Evolutionary conservation across 2,888 invertebrate genomes (phyloP).

Genomic region (Lomographa bimaculata): DNA sequence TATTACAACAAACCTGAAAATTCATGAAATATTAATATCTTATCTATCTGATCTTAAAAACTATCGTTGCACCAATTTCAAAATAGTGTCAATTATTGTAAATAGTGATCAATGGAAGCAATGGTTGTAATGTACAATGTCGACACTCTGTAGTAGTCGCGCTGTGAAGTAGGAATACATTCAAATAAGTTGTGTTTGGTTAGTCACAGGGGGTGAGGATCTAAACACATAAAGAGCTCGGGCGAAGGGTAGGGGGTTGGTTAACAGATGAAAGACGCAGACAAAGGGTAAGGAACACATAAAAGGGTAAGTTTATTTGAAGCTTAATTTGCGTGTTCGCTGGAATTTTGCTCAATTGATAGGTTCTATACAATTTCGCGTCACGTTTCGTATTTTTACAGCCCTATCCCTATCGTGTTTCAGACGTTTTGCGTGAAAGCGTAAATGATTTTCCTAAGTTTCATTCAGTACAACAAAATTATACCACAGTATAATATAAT

Average conservation of each 20-base stretch:
- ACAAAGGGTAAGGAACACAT: conserved; percentile 88
- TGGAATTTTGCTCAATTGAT: conserved; percentile 78
- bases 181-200: conserved; percentile 78
- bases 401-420: conserved; percentile 78
- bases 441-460: conserved; percentile 83
- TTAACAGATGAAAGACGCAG: conserved; percentile 92
- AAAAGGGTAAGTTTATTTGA: conserved; percentile 84
- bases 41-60: conserved; percentile 26
- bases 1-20: too few species aligned
- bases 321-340: conserved; percentile 83
- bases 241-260: conserved; percentile 81
- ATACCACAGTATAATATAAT: conserved; percentile 68
- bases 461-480: conserved; percentile 74
- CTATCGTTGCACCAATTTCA: conserved; percentile 78
- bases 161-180: conserved; percentile 76
- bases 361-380: conserved; percentile 68
- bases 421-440: conserved; percentile 82
- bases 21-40: conserved; percentile 5
- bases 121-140: conserved; percentile 80
- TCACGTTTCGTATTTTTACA: conserved; percentile 72
- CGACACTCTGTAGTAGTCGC: conserved; percentile 65
- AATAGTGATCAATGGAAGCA: conserved; percentile 74
- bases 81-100: conserved; percentile 51
- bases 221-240: conserved; percentile 82
- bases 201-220: conserved; percentile 80